phyloP scores from a whole-genome alignment of 2,797 vertebrate species.

The Hemibagrus guttatus region DNA sequence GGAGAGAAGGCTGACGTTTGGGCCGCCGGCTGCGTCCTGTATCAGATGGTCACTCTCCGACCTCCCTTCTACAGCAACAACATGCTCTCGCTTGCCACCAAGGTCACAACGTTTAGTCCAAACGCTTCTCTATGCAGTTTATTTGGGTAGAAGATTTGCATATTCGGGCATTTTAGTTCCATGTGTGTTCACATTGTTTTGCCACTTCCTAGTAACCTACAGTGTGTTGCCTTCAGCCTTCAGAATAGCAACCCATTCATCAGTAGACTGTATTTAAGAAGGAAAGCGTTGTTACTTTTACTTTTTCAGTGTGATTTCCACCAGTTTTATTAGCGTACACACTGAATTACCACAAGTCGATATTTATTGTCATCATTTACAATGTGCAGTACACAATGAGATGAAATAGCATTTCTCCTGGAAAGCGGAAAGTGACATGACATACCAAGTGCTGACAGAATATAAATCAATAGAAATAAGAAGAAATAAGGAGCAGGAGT shows the following conservation, averaged over 20 bases:
- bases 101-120: conserved; percentile 66
- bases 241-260: not conserved
- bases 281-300: not conserved
- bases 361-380: not conserved
- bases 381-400: not conserved
- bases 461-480: not conserved
- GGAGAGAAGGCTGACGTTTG: conserved; percentile 92
- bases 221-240: not conserved
- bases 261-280: not conserved
- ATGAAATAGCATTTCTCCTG: not conserved
- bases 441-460: not conserved
- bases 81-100: conserved; percentile 87
- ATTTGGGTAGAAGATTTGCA: not conserved
- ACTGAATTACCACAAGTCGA: not conserved
- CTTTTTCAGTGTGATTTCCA: not conserved
- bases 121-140: not conserved
- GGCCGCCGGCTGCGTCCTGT: conserved; percentile 88
- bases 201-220: not conserved
- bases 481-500: not conserved
- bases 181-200: not conserved
- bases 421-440: not conserved
- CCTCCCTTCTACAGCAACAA: conserved; percentile 88
- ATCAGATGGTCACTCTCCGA: conserved; percentile 86
- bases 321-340: not conserved
- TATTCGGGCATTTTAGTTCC: not conserved